These are phyloP conservation scores for Harpalus rubripes DNA, from an alignment of 2,888 invertebrate species.

Conservation along the genomic window DNA sequence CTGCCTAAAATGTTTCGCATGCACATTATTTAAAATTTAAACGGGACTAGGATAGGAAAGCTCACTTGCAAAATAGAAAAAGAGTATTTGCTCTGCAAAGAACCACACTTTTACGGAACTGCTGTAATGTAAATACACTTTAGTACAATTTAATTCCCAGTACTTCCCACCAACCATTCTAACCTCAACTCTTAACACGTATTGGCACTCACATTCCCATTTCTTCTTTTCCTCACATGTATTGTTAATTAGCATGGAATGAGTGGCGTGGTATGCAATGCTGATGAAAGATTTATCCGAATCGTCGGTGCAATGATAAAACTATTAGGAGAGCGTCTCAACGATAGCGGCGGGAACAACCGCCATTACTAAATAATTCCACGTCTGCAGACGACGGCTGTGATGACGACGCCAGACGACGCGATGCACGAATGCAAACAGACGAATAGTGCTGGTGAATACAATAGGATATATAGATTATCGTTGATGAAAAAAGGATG, in stretches of 20 bases:
- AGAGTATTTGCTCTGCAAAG: too few species aligned
- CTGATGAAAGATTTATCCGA: conserved; percentile 11
- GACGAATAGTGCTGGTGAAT: not conserved
- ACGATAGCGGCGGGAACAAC: not conserved
- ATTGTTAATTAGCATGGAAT: not conserved
- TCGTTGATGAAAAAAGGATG: too few species aligned
- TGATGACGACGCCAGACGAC: not conserved
- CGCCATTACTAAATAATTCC: conserved; percentile 46
- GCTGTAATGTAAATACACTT: too few species aligned
- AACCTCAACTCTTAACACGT: not conserved
- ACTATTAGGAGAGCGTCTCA: conserved; percentile 22
- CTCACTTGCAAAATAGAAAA: too few species aligned
- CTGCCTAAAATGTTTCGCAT: too few species aligned
- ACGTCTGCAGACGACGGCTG: conserved; percentile 39
- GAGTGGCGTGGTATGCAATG: not conserved
- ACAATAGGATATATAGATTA: not conserved
- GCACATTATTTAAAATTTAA: too few species aligned
- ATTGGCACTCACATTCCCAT: not conserved
- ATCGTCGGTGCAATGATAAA: conserved; percentile 23
- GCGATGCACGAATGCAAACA: not conserved
- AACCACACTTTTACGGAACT: too few species aligned
- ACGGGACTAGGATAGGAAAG: too few species aligned
- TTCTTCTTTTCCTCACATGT: not conserved
- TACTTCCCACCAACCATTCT: not conserved
- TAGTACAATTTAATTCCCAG: too few species aligned